Conservation (phyloP, 2,113 vertebrate species). For the Colossoma macropomum region DNA sequence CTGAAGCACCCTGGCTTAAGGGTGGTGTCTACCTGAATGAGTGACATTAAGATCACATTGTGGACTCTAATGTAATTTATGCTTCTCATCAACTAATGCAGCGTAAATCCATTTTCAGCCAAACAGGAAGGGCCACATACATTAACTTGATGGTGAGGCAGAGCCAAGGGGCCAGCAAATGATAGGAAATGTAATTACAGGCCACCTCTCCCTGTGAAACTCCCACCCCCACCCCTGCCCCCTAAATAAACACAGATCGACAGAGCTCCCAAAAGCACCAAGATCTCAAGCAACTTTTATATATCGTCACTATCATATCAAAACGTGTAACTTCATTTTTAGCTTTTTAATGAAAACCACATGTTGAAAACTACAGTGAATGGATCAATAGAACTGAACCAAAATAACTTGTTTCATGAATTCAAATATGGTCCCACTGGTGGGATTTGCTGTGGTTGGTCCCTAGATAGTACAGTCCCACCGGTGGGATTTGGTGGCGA, state of each 20-base stretch:
- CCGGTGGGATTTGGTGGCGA: too few relatives aligned
- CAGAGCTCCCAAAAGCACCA: slow-evolving; percentile 53
- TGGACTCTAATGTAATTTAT: slow-evolving; percentile 79
- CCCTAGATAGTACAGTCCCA: too few relatives aligned
- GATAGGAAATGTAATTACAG: slow-evolving; percentile 80
- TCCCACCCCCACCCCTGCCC: neutral
- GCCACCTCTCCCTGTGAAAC: slow-evolving; percentile 69
- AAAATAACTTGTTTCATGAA: neutral
- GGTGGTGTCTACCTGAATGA: slow-evolving; percentile 67
- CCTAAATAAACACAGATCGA: slow-evolving; percentile 34
- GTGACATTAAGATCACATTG: slow-evolving; percentile 81
- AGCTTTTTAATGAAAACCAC: neutral
- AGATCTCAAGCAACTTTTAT: neutral
- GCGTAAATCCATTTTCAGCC: slow-evolving; percentile 79
- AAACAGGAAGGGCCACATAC: slow-evolving; percentile 78
- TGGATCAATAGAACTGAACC: neutral
- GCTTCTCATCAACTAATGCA: slow-evolving; percentile 84
- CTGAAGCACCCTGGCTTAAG: slow-evolving; percentile 11
- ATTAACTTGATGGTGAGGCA: slow-evolving; percentile 77
- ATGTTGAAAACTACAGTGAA: neutral
- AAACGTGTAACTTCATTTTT: neutral
- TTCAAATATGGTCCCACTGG: too few relatives aligned
- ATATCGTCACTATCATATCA: neutral
- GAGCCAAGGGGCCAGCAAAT: slow-evolving; percentile 75
- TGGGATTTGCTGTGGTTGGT: too few relatives aligned